Base-by-base conservation (phyloP, 35 echinoderm and acorn worm species). In the Holothuria glaberrima region DNA sequence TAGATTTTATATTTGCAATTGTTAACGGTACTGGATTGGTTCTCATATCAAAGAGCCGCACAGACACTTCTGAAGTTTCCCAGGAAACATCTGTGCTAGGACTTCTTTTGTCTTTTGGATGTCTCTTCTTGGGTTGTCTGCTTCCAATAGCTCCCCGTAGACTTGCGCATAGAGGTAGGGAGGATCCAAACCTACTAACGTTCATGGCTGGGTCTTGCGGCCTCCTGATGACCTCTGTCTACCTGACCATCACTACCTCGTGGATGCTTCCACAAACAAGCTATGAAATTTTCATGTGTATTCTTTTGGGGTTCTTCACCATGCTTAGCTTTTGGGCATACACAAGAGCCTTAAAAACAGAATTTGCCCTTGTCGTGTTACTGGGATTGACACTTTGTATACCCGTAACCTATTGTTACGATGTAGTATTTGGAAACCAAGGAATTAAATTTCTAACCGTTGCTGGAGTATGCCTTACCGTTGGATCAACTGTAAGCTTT, bases 301-400 rank as follows among this genome's bases (percentile, higher is more conserved):
- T 82, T 25, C 57, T 60, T 27, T 12, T 82, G 1, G 30, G 25
- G 29, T 13, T 60, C 3, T 14, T 50, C 3, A n/a, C 25, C 25
- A 13, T 82, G 24, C 36, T 50, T 33, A 82, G 5, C 24, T 82
- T 82, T 60, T 16, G 9, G 6, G 14, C 79, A 13, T 82, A 58
- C 79, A 48, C 35, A 17, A 82, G 48, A 33, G 79, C 79, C 50
- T 33, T 82, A 16, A 29, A 48, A 33, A 82, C 41, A 56, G 78
- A 82, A 33, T 58, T 24, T 48, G 48, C 79, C 4, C 41, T 82
- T 12, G 48, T 82, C 18, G 79, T 50, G 19, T 28, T 38, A 57
- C 7, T 33, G 3, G 46, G n/a, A 18, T n/a, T 82, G 14, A 56
- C 79, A 10, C 2, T 82, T 10, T 26, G n/a, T 9, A 57, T 78